Percentiles rank a stretch among this genome's conserved stretches.
These are phyloP conservation scores for Azemiops feae DNA, from an alignment of 2,113 vertebrate species.

Conservation along the genomic window DNA sequence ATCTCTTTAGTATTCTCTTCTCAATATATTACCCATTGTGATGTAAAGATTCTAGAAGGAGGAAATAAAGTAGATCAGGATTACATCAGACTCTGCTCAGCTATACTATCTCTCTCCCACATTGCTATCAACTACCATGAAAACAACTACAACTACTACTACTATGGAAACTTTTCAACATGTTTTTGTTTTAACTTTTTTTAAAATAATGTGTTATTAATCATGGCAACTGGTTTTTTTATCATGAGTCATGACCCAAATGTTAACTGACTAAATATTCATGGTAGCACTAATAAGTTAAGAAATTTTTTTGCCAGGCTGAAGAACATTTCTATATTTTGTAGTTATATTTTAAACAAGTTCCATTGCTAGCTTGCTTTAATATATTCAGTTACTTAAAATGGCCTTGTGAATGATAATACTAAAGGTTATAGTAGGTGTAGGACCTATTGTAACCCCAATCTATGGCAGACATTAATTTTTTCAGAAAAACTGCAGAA, in stretches of 20 bases:
- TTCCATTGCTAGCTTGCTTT: neutral
- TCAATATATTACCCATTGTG: neutral
- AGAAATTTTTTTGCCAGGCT: neutral
- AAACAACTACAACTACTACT: neutral
- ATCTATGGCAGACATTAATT: neutral
- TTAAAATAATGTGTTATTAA: neutral
- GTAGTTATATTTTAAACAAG: neutral
- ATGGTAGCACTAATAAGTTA: neutral
- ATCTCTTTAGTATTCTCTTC: neutral
- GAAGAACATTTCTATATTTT: neutral
- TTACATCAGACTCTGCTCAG: neutral
- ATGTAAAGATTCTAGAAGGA: neutral
- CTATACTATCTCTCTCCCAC: neutral
- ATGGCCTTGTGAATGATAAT: too few relatives aligned
- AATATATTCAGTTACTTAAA: neutral
- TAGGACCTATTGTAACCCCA: neutral
- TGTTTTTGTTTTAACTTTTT: neutral
- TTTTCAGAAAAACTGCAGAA: neutral
- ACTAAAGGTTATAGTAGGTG: neutral
- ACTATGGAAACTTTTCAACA: neutral
- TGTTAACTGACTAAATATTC: neutral
- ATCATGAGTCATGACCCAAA: neutral
- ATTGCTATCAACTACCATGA: neutral
- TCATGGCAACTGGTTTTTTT: neutral
- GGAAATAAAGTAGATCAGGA: neutral